Percentiles rank a stretch among this genome's conserved stretches.
These are phyloP conservation scores for Dreissena rostriformis DNA, from an alignment of 1,140 invertebrate genomes.

Conservation along the genomic window DNA sequence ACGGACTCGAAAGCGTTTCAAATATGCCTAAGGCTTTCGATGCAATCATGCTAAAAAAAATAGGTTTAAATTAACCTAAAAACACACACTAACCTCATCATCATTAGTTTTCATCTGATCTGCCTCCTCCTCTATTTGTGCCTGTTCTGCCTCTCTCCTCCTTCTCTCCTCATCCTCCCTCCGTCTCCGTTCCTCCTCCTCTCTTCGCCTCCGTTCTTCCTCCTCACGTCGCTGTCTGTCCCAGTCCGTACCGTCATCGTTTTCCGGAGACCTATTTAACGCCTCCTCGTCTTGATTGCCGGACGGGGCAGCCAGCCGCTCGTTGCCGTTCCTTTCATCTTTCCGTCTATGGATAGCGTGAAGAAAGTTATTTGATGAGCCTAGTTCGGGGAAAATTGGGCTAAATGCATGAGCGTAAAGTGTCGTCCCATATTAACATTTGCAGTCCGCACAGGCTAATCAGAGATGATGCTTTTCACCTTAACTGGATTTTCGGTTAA, in stretches of 20 bases:
- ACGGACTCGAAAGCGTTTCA: too few relatives aligned
- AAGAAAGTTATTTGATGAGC: too few relatives aligned
- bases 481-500: too few relatives aligned
- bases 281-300: neutral
- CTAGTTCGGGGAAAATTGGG: too few relatives aligned
- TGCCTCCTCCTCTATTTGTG: constrained; percentile 57
- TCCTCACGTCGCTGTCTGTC: constrained; percentile 66
- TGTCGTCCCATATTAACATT: too few relatives aligned
- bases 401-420: too few relatives aligned
- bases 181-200: constrained; percentile 61
- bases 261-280: constrained; percentile 43
- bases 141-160: constrained; percentile 55
- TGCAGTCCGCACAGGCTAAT: too few relatives aligned
- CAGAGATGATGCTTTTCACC: too few relatives aligned
- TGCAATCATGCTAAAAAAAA: too few relatives aligned
- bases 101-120: constrained; percentile 60
- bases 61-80: too few relatives aligned
- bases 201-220: constrained; percentile 57
- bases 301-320: constrained; percentile 45
- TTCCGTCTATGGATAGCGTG: constrained; percentile 28
- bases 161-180: constrained; percentile 59
- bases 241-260: constrained; percentile 55
- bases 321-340: constrained; percentile 33
- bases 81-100: constrained; percentile 64
- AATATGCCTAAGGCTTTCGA: too few relatives aligned